phyloP scores from a whole-genome alignment of 2,888 invertebrate species.

The Brassicogethes aeneus region DNA sequence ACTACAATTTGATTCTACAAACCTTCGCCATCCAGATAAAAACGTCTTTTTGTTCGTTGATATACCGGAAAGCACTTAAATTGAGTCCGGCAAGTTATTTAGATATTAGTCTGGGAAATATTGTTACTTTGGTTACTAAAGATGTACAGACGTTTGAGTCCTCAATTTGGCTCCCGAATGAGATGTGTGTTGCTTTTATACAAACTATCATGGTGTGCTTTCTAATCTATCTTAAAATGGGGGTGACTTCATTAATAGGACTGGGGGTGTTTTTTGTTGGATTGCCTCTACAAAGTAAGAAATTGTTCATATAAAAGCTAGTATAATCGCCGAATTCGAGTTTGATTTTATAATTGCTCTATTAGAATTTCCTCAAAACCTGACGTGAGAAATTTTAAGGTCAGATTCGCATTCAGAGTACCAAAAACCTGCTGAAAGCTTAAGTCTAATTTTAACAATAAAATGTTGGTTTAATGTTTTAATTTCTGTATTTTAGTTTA shows the following conservation, averaged over 20 bases:
- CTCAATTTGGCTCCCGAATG: conserved; percentile 78
- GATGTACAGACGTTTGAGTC: conserved; percentile 87
- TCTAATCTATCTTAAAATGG: conserved; percentile 59
- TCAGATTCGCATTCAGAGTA: no score
- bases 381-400: no score
- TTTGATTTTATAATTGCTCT: no score
- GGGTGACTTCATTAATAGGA: conserved; percentile 44
- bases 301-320: no score
- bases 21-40: conserved; percentile 68
- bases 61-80: conserved; percentile 47
- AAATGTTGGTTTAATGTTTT: no score
- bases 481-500: conserved; percentile 21
- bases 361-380: no score
- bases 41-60: conserved; percentile 69
- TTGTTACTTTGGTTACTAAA: conserved; percentile 84
- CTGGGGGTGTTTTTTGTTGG: conserved; percentile 40
- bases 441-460: no score
- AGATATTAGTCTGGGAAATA: conserved; percentile 42
- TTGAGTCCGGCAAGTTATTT: conserved; percentile 19
- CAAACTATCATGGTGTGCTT: conserved; percentile 73
- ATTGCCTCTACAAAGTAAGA: conserved; percentile 23
- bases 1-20: conserved; percentile 70
- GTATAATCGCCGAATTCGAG: no score
- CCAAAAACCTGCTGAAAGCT: no score
- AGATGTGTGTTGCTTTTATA: conserved; percentile 82